These are phyloP conservation scores for Proterorhinus semilunaris DNA, from an alignment of 2,113 vertebrate genomes.

Conservation along the genomic window DNA sequence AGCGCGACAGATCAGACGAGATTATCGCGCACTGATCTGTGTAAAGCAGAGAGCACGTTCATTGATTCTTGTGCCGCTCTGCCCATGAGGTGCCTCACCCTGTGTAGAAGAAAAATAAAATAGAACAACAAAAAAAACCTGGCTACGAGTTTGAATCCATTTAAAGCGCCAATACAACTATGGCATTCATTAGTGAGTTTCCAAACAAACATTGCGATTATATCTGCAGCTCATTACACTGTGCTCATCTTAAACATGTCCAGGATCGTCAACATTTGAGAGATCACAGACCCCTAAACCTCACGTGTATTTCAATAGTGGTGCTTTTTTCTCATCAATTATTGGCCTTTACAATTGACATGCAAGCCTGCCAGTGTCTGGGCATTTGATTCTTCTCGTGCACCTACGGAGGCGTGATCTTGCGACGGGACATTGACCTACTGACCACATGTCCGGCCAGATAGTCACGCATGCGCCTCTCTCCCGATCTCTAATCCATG, in stretches of 20 bases:
- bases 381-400: background rate
- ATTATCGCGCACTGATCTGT: constrained; percentile 67
- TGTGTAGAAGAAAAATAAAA: constrained; percentile 17
- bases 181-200: too few species aligned
- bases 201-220: too few species aligned
- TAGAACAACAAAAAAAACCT: background rate
- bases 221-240: too few species aligned
- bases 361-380: background rate
- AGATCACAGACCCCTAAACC: too few species aligned
- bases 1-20: constrained; percentile 66
- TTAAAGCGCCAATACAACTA: too few species aligned
- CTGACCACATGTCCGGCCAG: constrained; percentile 50
- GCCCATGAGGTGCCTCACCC: constrained; percentile 1
- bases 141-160: background rate
- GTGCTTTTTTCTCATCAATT: background rate
- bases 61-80: constrained; percentile 52
- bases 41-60: constrained; percentile 58
- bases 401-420: constrained; percentile 33
- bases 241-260: too few species aligned
- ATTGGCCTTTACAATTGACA: background rate
- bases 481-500: constrained; percentile 47
- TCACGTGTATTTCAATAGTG: too few species aligned
- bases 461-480: constrained; percentile 32
- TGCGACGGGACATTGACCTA: constrained; percentile 54
- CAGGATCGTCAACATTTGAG: too few species aligned